Percentiles rank a stretch among this genome's conserved stretches.
These are phyloP conservation scores for Nematostella vectensis DNA, from an alignment of 92 coral and sea anemone genomes.

Conservation along the genomic window DNA sequence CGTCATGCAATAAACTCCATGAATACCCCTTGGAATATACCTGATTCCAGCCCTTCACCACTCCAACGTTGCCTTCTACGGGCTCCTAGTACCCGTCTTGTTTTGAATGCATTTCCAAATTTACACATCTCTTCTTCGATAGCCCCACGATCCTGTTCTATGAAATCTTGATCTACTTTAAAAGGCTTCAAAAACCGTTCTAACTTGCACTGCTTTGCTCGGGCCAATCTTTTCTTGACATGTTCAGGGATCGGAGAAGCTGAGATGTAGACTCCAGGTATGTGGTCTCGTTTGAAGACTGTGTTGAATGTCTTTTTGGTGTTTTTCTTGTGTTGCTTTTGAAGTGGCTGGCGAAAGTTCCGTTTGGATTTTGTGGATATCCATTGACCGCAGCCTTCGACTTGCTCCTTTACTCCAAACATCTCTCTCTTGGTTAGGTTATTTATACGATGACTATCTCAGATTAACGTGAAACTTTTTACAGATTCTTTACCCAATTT, in stretches of 20 bases:
- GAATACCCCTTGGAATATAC: too few species aligned
- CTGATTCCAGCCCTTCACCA: too few species aligned
- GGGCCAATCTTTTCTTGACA: slow-evolving; percentile 28
- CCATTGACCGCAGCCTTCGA: slow-evolving; percentile 90
- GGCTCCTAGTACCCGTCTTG: too few species aligned
- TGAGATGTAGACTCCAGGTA: slow-evolving; percentile 25
- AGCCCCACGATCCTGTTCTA: not conserved
- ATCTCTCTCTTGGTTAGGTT: too few species aligned
- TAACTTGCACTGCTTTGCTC: slow-evolving; percentile 55
- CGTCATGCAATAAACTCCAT: too few species aligned
- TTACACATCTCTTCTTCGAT: too few species aligned
- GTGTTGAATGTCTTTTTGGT: slow-evolving; percentile 8
- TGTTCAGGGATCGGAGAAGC: slow-evolving; percentile 51
- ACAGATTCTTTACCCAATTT: too few species aligned
- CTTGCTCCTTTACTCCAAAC: slow-evolving; percentile 21
- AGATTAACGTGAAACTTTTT: too few species aligned
- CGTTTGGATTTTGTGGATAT: slow-evolving; percentile 54
- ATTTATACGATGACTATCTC: not conserved
- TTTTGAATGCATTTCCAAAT: too few species aligned
- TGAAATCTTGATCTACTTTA: slow-evolving; percentile 6
- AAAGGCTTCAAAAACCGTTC: slow-evolving; percentile 40
- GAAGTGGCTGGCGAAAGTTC: slow-evolving; percentile 5
- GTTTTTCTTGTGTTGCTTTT: slow-evolving; percentile 4
- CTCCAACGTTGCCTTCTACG: too few species aligned
- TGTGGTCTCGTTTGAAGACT: slow-evolving; percentile 20